Base-by-base conservation (phyloP, 2,113 vertebrate species). In the Otus sunia region DNA sequence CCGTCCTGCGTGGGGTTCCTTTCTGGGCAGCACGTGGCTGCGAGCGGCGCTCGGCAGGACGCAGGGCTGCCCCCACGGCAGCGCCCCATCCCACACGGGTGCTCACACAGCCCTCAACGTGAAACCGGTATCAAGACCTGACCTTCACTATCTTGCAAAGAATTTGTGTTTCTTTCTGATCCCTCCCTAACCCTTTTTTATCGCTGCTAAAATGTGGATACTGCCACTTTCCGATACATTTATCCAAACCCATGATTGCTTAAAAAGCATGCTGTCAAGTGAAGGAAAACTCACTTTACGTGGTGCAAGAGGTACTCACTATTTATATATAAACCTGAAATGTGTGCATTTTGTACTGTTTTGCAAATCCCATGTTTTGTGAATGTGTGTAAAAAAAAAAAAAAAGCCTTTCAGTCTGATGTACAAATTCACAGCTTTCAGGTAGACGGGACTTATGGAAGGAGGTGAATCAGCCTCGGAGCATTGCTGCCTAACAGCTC, bases 91-190 rank as follows among this genome's bases (percentile, higher is more conserved):
- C 78, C 6, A 0, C 20, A 3, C 2, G 6, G 18, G 8, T 3
- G 71, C 67, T 68, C 49, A 2, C 2, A 0, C 59, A 27, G 6
- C 47, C 50, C 45, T 25, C 56, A 8, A 15, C 0, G 1, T 12
- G 5, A 4, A 29, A 45, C 21, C 0, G 0, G 25, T 34, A n/a
- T 15, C 16, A 3, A 27, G 3, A 27, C 22, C 76, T 0, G 3
- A 25, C 80, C 39, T 45, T 56, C 12, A 1, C 36, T 23, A 2
- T 6, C 29, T 37, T 20, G 25, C 23, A 69, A 69, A 50, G 26
- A 60, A 27, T 47, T 67, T 55, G 39, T 43, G 30, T 58, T 75
- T 20, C 12, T 76, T 80, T 67, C 49, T 49, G 7, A 71, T 45
- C 22, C 32, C 26, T 32, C 60, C 63, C 56, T 13, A 22, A 2